Percentiles rank a stretch among this genome's conserved stretches.
phyloP scores from a whole-genome alignment of 1,140 invertebrate genomes.

The Eriosoma lanigerum region DNA sequence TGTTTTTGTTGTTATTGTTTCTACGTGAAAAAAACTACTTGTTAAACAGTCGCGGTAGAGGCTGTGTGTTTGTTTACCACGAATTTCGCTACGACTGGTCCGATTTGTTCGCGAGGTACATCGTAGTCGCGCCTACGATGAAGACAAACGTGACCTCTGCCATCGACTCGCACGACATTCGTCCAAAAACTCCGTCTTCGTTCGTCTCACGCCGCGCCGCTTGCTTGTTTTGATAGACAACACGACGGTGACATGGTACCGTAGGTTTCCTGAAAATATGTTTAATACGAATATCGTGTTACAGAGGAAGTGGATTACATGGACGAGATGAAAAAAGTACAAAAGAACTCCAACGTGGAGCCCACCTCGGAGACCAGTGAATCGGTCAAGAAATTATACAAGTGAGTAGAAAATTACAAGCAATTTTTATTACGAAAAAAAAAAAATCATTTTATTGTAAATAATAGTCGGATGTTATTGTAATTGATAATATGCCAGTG shows the following conservation, averaged over 20 bases:
- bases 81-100: neutral
- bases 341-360: neutral
- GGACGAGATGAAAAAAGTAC: constrained; percentile 11
- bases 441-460: too few relatives aligned
- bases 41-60: neutral
- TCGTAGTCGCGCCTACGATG: neutral
- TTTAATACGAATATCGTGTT: neutral
- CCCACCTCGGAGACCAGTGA: neutral
- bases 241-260: neutral
- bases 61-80: neutral
- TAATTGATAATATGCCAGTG: too few relatives aligned
- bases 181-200: neutral
- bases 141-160: constrained; percentile 6
- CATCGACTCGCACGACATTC: neutral
- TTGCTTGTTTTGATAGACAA: too few relatives aligned
- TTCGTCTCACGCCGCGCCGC: neutral
- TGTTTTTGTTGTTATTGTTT: neutral
- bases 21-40: neutral
- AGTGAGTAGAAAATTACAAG: too few relatives aligned
- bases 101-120: neutral
- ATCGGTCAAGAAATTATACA: constrained; percentile 20
- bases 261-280: neutral
- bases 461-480: too few relatives aligned
- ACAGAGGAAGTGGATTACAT: neutral
- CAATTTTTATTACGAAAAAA: too few relatives aligned